Evolutionary conservation across 2,888 invertebrate species (phyloP).

Genomic region (Temnothorax ravouxi): DNA sequence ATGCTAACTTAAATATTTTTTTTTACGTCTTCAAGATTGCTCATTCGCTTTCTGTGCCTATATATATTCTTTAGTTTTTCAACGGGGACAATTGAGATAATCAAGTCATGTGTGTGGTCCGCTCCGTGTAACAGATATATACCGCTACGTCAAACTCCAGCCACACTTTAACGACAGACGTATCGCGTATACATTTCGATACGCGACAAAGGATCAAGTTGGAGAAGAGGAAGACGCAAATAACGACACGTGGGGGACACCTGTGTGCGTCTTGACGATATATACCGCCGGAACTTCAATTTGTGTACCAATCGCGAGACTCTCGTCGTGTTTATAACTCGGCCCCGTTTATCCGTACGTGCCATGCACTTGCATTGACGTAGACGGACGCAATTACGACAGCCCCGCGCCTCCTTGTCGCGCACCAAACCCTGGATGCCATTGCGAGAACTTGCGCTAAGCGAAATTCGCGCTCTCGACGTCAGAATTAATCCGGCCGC

Average conservation of each 20-base stretch:
- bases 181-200: background rate
- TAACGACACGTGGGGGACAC: slow-evolving; percentile 29
- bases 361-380: slow-evolving; percentile 19
- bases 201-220: background rate
- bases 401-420: too few relatives aligned
- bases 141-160: background rate
- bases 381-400: slow-evolving; percentile 7
- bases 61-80: background rate
- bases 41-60: background rate
- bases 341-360: slow-evolving; percentile 17
- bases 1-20: background rate
- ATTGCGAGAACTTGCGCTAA: background rate
- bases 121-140: background rate
- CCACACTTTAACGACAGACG: background rate
- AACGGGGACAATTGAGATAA: background rate
- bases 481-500: slow-evolving; percentile 9
- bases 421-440: too few relatives aligned
- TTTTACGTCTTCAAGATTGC: background rate
- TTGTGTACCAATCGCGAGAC: slow-evolving; percentile 19
- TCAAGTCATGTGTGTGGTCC: background rate
- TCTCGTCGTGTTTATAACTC: background rate
- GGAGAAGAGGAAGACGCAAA: background rate
- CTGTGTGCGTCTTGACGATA: slow-evolving; percentile 4
- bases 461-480: background rate
- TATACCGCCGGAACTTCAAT: slow-evolving; percentile 20